A percentile compares a stretch with the other conserved stretches of the same genome.
Conservation (phyloP, 2,888 invertebrate species). For the Urechis unicinctus region DNA sequence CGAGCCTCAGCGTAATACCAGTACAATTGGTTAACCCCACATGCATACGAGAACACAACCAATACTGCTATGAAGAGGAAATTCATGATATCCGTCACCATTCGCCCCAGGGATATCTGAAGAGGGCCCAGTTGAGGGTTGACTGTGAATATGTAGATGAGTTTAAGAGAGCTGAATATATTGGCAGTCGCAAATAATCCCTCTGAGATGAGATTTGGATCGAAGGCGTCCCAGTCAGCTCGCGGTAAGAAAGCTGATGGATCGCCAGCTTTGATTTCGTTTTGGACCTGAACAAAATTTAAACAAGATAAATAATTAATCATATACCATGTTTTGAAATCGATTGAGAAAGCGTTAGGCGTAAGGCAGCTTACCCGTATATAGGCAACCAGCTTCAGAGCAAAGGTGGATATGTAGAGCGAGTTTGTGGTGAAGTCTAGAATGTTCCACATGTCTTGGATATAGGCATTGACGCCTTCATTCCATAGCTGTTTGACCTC, state of each 20-base stretch:
- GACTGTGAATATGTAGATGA: conserved; percentile 86
- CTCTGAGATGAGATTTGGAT: conserved; percentile 81
- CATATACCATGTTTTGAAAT: not conserved
- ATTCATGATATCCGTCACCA: conserved; percentile 76
- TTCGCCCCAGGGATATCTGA: conserved; percentile 78
- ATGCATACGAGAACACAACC: conserved; percentile 80
- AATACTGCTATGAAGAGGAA: conserved; percentile 81
- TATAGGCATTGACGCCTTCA: conserved; percentile 91
- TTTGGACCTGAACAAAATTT: conserved; percentile 16
- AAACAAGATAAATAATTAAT: too few species aligned
- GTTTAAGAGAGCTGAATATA: conserved; percentile 85
- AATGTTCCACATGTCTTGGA: conserved; percentile 99
- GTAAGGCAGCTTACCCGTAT: conserved; percentile 69
- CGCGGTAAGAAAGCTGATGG: conserved; percentile 49
- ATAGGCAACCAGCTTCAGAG: conserved; percentile 89
- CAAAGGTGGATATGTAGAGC: conserved; percentile 92
- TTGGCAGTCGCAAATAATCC: conserved; percentile 92
- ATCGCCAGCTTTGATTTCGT: conserved; percentile 13
- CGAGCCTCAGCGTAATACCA: conserved; percentile 65
- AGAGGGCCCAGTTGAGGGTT: conserved; percentile 87
- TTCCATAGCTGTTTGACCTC: conserved; percentile 99
- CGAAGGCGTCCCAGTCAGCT: conserved; percentile 96
- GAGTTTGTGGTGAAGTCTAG: conserved; percentile 98
- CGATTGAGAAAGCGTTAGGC: not conserved
- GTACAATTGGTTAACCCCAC: conserved; percentile 79